phyloP scores from a whole-genome alignment of 30 jellyfish, hydroid and myxozoan species.

The Catostylus mosaicus region DNA sequence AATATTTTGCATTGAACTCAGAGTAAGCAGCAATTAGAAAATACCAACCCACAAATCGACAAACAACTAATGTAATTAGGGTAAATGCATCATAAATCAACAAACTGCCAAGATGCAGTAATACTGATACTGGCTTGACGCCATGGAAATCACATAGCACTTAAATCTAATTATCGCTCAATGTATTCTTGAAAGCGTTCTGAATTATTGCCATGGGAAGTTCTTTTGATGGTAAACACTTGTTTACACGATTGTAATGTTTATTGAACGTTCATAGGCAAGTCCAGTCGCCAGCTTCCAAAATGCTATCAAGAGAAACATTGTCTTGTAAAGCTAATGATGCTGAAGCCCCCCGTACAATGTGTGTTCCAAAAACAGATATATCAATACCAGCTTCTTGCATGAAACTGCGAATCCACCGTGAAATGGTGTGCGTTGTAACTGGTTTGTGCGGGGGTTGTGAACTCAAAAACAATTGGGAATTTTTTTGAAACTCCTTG shows the following conservation, averaged over 20 bases:
- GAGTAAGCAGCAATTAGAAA: too few species aligned
- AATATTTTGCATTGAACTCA: too few species aligned
- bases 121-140: too few species aligned
- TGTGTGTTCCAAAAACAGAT: neutral
- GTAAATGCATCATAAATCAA: too few species aligned
- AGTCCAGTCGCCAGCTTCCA: neutral
- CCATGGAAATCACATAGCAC: too few species aligned
- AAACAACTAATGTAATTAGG: too few species aligned
- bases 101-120: too few species aligned
- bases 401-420: slow-evolving; percentile 25
- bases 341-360: neutral
- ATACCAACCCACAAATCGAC: too few species aligned
- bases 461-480: neutral
- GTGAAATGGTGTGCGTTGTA: neutral
- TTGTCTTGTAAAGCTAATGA: neutral
- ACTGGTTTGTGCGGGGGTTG: slow-evolving; percentile 7
- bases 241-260: slow-evolving; percentile 1
- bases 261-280: neutral
- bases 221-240: too few species aligned
- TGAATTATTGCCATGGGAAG: too few species aligned
- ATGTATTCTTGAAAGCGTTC: too few species aligned
- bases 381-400: slow-evolving; percentile 20
- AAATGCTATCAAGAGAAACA: neutral
- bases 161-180: too few species aligned
- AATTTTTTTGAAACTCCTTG: neutral